phyloP scores from a whole-genome alignment of 2,113 vertebrate species.

The Tursiops truncatus region DNA sequence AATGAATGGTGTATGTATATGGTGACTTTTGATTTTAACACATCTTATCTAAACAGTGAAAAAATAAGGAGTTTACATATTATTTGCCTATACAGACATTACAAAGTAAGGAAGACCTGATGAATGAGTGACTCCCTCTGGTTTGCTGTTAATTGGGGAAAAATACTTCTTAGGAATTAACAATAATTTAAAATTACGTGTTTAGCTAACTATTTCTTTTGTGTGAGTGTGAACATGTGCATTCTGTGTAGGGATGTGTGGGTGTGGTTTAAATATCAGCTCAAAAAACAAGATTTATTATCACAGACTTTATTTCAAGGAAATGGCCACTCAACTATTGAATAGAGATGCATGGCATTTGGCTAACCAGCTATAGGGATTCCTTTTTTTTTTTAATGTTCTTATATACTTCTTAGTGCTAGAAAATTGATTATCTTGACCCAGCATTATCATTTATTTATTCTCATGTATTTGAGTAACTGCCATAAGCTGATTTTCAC shows the following conservation, averaged over 20 bases:
- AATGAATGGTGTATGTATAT: background rate
- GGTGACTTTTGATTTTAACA: background rate
- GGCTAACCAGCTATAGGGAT: background rate
- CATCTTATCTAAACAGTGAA: background rate
- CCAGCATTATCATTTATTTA: background rate
- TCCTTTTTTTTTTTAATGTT: background rate
- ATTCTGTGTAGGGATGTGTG: background rate
- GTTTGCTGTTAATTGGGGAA: background rate
- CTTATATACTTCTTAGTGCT: background rate
- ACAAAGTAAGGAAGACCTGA: background rate
- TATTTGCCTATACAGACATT: background rate
- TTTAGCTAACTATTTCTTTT: background rate
- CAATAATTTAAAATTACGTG: background rate
- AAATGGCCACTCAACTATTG: background rate
- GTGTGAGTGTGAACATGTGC: background rate
- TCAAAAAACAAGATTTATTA: constrained; percentile 7
- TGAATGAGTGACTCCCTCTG: background rate
- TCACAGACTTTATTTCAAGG: constrained; percentile 26
- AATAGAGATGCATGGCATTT: background rate
- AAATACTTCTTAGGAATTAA: background rate
- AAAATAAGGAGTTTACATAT: background rate
- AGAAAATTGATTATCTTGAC: background rate
- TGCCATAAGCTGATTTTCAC: background rate
- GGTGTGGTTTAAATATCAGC: background rate
- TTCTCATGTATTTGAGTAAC: background rate